These are phyloP conservation scores for Coreius guichenoti DNA, from an alignment of 2,797 vertebrate species.

Conservation along the genomic window DNA sequence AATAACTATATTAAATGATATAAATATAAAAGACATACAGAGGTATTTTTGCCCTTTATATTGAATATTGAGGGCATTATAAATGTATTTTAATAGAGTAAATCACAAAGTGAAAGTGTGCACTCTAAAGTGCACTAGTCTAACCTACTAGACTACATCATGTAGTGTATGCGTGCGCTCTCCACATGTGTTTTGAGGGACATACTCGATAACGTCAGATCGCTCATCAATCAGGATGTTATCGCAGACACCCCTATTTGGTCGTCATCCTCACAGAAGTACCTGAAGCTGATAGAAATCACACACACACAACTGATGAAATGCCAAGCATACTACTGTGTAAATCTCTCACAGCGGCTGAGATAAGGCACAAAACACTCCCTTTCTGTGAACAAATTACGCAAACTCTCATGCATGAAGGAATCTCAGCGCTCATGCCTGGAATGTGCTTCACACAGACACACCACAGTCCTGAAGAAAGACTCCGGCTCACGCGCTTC, in stretches of 20 bases:
- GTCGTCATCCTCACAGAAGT: neutral
- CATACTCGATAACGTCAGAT: too few species aligned
- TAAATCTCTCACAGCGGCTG: neutral
- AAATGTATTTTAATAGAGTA: neutral
- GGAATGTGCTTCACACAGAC: neutral
- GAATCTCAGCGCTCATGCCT: neutral
- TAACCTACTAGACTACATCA: too few species aligned
- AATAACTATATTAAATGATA: too few species aligned
- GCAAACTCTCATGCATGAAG: neutral
- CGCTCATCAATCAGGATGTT: too few species aligned
- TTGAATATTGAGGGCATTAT: neutral
- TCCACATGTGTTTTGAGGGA: neutral
- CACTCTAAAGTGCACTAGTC: too few species aligned
- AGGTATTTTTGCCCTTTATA: neutral
- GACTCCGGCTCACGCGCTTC: neutral
- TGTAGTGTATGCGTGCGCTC: too few species aligned
- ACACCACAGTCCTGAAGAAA: neutral
- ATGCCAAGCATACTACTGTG: neutral
- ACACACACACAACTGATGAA: neutral
- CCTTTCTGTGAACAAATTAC: neutral
- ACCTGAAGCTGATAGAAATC: neutral
- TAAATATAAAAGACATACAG: too few species aligned
- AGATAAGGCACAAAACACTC: neutral
- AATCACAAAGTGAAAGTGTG: too few species aligned
- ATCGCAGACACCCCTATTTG: too few species aligned